Conservation (phyloP, 2,888 invertebrate species). For the Drosophila algonquin region DNA sequence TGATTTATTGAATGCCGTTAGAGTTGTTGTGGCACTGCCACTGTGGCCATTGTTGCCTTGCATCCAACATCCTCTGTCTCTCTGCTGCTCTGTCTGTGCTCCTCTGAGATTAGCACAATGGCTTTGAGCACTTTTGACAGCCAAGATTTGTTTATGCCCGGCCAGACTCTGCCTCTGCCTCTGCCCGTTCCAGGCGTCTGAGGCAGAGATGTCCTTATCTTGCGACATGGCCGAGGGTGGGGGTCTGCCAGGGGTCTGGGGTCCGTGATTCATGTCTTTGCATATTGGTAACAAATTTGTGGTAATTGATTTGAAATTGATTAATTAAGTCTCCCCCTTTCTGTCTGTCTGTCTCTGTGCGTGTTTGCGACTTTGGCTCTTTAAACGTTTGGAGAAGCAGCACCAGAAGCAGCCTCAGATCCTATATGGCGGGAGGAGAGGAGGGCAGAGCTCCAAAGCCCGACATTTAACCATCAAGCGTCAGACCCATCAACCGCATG, state of each 20-base stretch:
- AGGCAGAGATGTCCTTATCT: conserved; percentile 24
- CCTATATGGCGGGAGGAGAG: no score
- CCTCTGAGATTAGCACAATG: conserved; percentile 78
- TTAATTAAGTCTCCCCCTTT: conserved; percentile 68
- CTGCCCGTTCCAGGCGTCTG: conserved; percentile 12
- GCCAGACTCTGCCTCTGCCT: conserved; percentile 21
- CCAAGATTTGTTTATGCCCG: conserved; percentile 79
- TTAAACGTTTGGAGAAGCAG: neutral
- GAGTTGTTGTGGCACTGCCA: conserved; percentile 44
- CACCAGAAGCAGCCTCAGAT: neutral
- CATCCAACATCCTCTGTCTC: conserved; percentile 3
- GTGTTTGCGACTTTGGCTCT: neutral
- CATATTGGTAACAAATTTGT: conserved; percentile 81
- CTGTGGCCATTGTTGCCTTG: conserved; percentile 18
- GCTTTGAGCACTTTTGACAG: conserved; percentile 81
- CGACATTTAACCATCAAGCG: neutral
- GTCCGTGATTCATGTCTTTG: conserved; percentile 74
- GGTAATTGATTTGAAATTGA: conserved; percentile 81
- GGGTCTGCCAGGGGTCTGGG: neutral
- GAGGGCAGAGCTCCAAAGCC: neutral
- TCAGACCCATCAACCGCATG: conserved; percentile 29
- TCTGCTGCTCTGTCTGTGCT: neutral
- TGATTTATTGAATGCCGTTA: conserved; percentile 82
- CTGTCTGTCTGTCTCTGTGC: neutral
- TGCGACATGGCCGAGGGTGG: neutral